These are phyloP conservation scores for Tragopan temminckii DNA, from an alignment of 2,797 vertebrate species.

Conservation along the genomic window DNA sequence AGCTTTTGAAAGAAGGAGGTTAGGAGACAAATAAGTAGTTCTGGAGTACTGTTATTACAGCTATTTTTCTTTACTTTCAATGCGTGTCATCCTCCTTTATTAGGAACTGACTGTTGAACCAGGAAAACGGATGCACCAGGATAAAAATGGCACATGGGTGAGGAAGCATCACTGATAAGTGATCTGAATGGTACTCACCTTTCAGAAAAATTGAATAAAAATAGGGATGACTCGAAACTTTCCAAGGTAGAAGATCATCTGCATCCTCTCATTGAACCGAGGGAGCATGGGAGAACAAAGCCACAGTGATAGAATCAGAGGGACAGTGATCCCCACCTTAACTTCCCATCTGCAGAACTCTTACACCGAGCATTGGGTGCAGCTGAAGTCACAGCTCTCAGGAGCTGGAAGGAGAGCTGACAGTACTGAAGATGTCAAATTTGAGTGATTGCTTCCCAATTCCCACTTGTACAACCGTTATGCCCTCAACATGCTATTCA, in stretches of 20 bases:
- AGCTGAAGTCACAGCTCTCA: neutral
- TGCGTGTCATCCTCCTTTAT: conserved; percentile 71
- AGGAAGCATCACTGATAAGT: conserved; percentile 66
- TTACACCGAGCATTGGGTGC: neutral
- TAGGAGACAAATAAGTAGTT: conserved; percentile 74
- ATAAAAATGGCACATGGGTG: conserved; percentile 67
- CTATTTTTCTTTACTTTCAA: conserved; percentile 77
- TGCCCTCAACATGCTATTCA: neutral
- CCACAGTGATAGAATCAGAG: neutral
- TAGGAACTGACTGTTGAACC: conserved; percentile 71
- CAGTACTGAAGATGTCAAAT: neutral
- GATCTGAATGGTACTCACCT: conserved; percentile 70
- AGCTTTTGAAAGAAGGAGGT: conserved; percentile 73
- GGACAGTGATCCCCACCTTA: neutral
- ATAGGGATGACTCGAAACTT: neutral
- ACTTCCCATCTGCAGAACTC: neutral
- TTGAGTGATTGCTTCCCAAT: conserved; percentile 17
- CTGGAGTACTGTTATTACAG: conserved; percentile 71
- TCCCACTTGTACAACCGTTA: neutral
- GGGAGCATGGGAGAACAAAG: neutral
- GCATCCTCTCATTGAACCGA: neutral
- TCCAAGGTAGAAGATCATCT: conserved; percentile 52
- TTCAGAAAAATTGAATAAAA: conserved; percentile 51
- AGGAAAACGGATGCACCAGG: conserved; percentile 41
- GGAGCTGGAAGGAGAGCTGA: neutral